These are phyloP conservation scores for Apteryx owenii DNA, from an alignment of 2,113 vertebrate species.

Conservation along the genomic window DNA sequence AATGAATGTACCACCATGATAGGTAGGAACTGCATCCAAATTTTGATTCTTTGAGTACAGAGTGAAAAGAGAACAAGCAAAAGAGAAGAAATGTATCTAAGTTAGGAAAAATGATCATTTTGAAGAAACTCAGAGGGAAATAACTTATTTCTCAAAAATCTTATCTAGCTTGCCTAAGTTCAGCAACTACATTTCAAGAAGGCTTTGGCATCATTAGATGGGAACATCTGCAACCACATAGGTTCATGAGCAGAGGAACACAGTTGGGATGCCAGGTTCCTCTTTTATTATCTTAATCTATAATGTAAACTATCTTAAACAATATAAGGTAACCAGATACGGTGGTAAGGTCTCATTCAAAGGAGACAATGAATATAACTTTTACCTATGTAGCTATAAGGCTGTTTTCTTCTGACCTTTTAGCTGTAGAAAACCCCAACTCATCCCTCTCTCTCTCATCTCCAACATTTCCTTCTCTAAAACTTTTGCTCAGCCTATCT, in stretches of 20 bases:
- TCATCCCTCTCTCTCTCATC: too few relatives aligned
- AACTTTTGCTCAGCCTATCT: neutral
- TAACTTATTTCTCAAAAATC: neutral
- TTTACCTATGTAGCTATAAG: neutral
- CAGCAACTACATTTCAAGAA: neutral
- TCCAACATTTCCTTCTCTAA: neutral
- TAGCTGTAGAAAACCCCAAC: neutral
- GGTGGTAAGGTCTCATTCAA: too few relatives aligned
- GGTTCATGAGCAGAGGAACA: neutral
- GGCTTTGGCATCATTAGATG: too few relatives aligned
- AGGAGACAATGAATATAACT: too few relatives aligned
- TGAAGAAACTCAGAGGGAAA: neutral
- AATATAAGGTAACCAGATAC: neutral
- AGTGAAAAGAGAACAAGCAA: neutral
- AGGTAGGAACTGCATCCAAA: neutral
- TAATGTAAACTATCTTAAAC: neutral
- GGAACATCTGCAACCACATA: neutral
- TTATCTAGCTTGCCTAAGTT: neutral
- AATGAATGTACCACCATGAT: neutral
- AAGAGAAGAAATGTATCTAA: neutral
- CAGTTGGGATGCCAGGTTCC: neutral
- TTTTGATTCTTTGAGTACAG: neutral
- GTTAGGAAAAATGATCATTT: neutral
- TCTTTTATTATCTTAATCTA: neutral
- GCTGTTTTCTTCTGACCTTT: neutral